Conservation (phyloP, 2,797 vertebrate species). For the Syngnathus rostellatus region DNA sequence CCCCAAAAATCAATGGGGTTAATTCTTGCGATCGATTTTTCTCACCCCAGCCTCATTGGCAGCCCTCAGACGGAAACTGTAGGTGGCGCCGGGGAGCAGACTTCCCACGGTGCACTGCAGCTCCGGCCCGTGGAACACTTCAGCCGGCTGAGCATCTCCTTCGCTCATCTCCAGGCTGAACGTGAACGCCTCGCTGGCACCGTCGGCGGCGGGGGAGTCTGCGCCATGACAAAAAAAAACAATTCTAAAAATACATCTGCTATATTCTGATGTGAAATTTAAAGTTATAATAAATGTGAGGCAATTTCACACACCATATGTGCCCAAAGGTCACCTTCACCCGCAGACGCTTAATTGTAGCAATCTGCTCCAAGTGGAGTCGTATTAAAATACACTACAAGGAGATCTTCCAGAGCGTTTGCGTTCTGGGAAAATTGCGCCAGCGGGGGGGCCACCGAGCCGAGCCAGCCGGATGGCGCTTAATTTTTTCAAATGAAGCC, state of each 20-base stretch:
- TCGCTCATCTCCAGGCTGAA: slow-evolving; percentile 91
- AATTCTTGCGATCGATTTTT: slow-evolving; percentile 8
- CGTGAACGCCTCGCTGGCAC: slow-evolving; percentile 73
- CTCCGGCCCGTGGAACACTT: slow-evolving; percentile 81
- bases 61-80: slow-evolving; percentile 82
- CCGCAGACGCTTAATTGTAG: neutral
- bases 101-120: slow-evolving; percentile 84
- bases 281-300: no score
- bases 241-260: neutral
- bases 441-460: slow-evolving; percentile 31
- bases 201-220: slow-evolving; percentile 66
- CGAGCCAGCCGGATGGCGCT: slow-evolving; percentile 16
- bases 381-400: slow-evolving; percentile 35
- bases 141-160: slow-evolving; percentile 64
- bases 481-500: slow-evolving; percentile 43
- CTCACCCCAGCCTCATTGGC: slow-evolving; percentile 89
- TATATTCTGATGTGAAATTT: no score
- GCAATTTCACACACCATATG: neutral
- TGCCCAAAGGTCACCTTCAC: slow-evolving; percentile 33
- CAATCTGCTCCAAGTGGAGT: slow-evolving; percentile 28
- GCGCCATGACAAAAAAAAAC: neutral
- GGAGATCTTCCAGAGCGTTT: slow-evolving; percentile 23
- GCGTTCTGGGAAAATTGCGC: slow-evolving; percentile 20
- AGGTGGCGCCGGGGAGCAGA: slow-evolving; percentile 85
- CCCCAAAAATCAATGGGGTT: no score